Conservation (phyloP, 2,113 vertebrate genomes). For the Solea senegalensis region DNA sequence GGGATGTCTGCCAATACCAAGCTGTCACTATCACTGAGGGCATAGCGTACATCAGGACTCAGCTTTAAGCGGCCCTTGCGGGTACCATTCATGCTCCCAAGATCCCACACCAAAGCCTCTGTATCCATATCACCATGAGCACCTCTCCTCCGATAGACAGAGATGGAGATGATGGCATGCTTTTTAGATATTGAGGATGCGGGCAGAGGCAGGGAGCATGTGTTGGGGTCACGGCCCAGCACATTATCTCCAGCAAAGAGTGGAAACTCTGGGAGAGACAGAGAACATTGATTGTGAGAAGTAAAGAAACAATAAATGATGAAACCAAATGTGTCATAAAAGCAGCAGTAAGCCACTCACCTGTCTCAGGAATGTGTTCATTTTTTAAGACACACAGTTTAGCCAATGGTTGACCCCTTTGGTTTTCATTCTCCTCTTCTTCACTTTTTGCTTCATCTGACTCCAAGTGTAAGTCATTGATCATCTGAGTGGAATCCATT, state of each 20-base stretch:
- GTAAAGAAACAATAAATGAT: background rate
- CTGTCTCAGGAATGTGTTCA: slow-evolving; percentile 74
- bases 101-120: slow-evolving; percentile 85
- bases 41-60: slow-evolving; percentile 83
- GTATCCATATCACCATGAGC: slow-evolving; percentile 60
- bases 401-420: slow-evolving; percentile 61
- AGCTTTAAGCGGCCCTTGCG: slow-evolving; percentile 82
- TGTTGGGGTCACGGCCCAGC: slow-evolving; percentile 83
- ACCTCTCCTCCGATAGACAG: slow-evolving; percentile 77
- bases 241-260: slow-evolving; percentile 87
- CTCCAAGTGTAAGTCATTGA: slow-evolving; percentile 71
- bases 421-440: slow-evolving; percentile 34
- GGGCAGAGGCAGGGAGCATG: slow-evolving; percentile 79
- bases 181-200: slow-evolving; percentile 86
- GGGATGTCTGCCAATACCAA: slow-evolving; percentile 87
- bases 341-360: slow-evolving; percentile 51
- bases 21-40: slow-evolving; percentile 81
- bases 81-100: slow-evolving; percentile 88
- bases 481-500: slow-evolving; percentile 82
- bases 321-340: background rate
- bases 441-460: slow-evolving; percentile 69
- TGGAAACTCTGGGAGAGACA: slow-evolving; percentile 79
- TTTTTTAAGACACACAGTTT: slow-evolving; percentile 80
- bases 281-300: background rate
- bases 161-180: slow-evolving; percentile 85